These are phyloP conservation scores for Microtus oregoni DNA, from an alignment of 2,113 vertebrate species.

Conservation along the genomic window DNA sequence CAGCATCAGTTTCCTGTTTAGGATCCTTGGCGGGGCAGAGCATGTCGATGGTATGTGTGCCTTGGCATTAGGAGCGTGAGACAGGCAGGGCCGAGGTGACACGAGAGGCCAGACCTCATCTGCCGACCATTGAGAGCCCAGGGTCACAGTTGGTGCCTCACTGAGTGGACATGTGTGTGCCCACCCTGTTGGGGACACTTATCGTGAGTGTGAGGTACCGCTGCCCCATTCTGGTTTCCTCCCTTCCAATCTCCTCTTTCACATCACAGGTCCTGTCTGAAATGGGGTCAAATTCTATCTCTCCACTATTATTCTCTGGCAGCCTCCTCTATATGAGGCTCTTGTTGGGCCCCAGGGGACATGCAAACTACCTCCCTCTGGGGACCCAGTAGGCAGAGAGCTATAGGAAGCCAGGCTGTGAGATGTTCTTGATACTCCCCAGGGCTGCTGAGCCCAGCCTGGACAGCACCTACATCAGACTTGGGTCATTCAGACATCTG, in stretches of 20 bases:
- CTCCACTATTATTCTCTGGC: background rate
- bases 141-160: background rate
- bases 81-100: background rate
- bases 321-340: background rate
- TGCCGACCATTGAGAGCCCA: background rate
- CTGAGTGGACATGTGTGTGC: background rate
- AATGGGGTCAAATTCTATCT: background rate
- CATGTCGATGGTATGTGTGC: too few species aligned
- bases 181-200: background rate
- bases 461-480: background rate
- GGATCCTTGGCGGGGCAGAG: background rate
- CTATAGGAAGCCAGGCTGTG: too few species aligned
- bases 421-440: background rate
- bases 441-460: background rate
- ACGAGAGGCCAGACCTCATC: background rate
- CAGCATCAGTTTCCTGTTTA: background rate
- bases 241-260: background rate
- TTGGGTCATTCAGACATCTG: fast-evolving
- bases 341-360: background rate
- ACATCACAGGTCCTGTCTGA: background rate
- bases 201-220: background rate
- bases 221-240: background rate
- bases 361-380: background rate
- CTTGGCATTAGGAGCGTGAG: background rate
- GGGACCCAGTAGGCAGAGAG: background rate